Evolutionary conservation across 2,113 vertebrate genomes (phyloP), one percentile per base, ranked within the genome.

Genomic region (Cephalopterus ornatus): DNA sequence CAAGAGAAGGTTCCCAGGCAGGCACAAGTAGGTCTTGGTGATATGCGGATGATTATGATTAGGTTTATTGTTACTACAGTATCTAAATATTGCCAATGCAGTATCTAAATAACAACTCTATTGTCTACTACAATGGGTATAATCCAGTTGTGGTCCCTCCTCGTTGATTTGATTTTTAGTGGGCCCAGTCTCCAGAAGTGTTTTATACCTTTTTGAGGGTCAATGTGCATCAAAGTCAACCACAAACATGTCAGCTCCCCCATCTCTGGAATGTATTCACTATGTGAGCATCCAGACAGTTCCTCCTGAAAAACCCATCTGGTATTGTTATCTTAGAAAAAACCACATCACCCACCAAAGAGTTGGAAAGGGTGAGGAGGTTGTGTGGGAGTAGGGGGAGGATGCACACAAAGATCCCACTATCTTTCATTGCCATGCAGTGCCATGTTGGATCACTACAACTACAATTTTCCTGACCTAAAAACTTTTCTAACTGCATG

Each of bases 111-210:
- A 42, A 14, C 46, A 26, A 16, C 39, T 53, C 53, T 46, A 41
- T 53, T 7, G 47, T 41, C 39, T 62, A 22, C 20, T 61, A 8
- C 9, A 41, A 13, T 7, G 30, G 19, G 15, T 26, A 41, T 22
- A 61, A 53, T 47, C n/a, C 20, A 35, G 20, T 68, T 0, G 0
- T 53, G 39, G 24, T 55, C 4, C 1, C 2, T 55, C 7, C 10
- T 55, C n/a, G 21, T 32, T 32, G 24, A 41, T 26, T 35, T 26
- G 14, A 53, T 23, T 3, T 68, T 41, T 53, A 41, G 24, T 39
- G 53, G 27, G 30, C 7, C 16, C 30, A 22, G 16, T n/a, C 19
- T 75, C 39, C 53, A 46, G 39, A 28, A 82, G 11, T 5, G 30
- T 47, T 82, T 26, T n/a, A 32, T 12, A 61, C 11, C 8, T 8